A percentile compares a stretch with the other conserved stretches of the same genome.
Conservation (phyloP, 2,113 vertebrate genomes). For the Tringa solitaria region DNA sequence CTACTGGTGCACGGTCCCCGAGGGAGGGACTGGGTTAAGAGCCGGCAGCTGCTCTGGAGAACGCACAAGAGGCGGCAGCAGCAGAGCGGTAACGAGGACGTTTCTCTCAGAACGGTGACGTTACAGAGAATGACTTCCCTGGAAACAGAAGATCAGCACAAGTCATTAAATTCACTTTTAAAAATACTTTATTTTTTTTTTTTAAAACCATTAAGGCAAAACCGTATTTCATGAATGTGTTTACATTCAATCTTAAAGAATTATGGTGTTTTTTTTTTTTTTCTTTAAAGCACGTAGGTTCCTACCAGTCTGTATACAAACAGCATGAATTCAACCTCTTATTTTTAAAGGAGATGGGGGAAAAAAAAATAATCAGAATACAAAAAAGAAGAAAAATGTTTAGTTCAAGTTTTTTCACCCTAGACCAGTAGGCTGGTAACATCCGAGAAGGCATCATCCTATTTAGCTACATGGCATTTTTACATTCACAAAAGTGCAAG, state of each 20-base stretch:
- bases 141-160: not conserved
- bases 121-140: not conserved
- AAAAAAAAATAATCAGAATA: constrained; percentile 5
- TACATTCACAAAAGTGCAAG: not conserved
- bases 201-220: constrained; percentile 76
- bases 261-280: too few relatives aligned
- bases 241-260: constrained; percentile 78
- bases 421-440: constrained; percentile 20
- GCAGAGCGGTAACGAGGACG: not conserved
- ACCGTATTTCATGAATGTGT: constrained; percentile 57
- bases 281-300: constrained; percentile 22
- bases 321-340: constrained; percentile 22
- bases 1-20: accelerated
- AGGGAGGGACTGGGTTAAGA: not conserved
- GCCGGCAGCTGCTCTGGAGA: not conserved
- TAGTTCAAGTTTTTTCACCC: constrained; percentile 47
- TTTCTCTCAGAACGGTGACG: not conserved
- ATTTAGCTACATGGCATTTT: not conserved
- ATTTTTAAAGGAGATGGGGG: not conserved
- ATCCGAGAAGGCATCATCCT: not conserved
- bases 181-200: constrained; percentile 69
- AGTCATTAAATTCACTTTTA: constrained; percentile 29
- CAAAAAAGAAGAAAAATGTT: constrained; percentile 13
- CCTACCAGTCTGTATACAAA: constrained; percentile 51
- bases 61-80: not conserved